phyloP scores from a whole-genome alignment of 2,888 invertebrate species.

The Pediacus dermestoides region DNA sequence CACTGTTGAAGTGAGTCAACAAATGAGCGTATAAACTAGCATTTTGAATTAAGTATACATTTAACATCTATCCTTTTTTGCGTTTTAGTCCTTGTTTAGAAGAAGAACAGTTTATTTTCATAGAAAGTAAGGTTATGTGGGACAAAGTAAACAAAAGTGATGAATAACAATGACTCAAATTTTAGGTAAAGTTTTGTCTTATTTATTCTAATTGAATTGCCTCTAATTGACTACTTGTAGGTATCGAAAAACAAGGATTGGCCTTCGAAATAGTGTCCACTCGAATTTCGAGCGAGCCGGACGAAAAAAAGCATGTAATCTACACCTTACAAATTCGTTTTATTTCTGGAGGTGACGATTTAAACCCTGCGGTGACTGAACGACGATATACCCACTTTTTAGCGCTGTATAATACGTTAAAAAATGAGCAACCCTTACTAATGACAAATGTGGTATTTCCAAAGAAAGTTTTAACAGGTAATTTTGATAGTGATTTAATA shows the following conservation, averaged over 20 bases:
- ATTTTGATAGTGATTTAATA: conserved; percentile 67
- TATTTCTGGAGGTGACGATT: conserved; percentile 56
- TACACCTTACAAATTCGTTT: conserved; percentile 65
- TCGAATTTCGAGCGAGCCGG: conserved; percentile 58
- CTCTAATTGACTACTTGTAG: conserved; percentile 22
- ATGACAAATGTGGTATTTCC: conserved; percentile 60
- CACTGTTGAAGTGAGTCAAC: too few species aligned
- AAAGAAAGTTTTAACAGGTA: conserved; percentile 61
- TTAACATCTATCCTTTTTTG: too few species aligned
- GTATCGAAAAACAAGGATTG: conserved; percentile 45
- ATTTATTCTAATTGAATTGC: conserved; percentile 7
- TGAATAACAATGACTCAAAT: conserved; percentile 26
- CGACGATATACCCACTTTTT: conserved; percentile 71
- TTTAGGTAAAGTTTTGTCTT: conserved; percentile 18
- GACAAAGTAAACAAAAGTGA: too few species aligned
- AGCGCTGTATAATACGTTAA: conserved; percentile 60
- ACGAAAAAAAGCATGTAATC: conserved; percentile 66
- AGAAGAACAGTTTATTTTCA: too few species aligned
- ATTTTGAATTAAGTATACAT: too few species aligned
- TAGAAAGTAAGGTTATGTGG: neutral
- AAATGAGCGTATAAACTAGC: too few species aligned
- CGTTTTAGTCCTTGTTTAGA: too few species aligned
- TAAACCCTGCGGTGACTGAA: conserved; percentile 60
- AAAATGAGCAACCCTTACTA: conserved; percentile 56
- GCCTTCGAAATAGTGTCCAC: conserved; percentile 66